Evolutionary conservation across 2,113 vertebrate genomes (phyloP).

Genomic region (Willisornis vidua): DNA sequence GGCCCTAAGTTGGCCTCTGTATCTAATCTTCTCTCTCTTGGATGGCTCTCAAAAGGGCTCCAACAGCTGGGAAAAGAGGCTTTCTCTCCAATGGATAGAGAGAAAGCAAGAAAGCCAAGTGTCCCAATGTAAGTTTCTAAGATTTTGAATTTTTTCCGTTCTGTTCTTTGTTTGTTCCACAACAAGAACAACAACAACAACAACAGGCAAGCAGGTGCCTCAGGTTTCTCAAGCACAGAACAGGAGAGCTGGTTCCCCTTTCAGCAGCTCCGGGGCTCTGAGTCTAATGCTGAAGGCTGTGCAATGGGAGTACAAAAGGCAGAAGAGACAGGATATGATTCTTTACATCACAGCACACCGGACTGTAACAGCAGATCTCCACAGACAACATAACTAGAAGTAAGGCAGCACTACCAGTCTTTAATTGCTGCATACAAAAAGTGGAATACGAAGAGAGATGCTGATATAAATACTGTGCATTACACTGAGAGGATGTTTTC

Average conservation of each 20-base stretch:
- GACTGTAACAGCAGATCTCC: background rate
- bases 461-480: background rate
- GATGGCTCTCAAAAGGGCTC: background rate
- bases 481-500: background rate
- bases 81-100: background rate
- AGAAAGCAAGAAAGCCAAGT: background rate
- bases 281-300: background rate
- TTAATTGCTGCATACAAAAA: background rate
- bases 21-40: background rate
- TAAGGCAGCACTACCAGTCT: background rate
- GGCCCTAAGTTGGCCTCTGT: background rate
- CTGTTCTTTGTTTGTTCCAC: background rate
- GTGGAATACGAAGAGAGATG: background rate
- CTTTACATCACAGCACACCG: background rate
- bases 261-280: background rate
- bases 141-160: background rate
- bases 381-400: background rate
- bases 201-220: background rate
- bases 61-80: background rate
- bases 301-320: background rate
- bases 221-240: background rate
- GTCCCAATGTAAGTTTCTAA: background rate
- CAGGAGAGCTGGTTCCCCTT: background rate
- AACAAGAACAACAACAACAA: background rate
- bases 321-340: background rate